A percentile compares a stretch with the other conserved stretches of the same genome.
These are phyloP conservation scores for Tenrec ecaudatus DNA, from an alignment of 2,113 vertebrate species.

Conservation along the genomic window DNA sequence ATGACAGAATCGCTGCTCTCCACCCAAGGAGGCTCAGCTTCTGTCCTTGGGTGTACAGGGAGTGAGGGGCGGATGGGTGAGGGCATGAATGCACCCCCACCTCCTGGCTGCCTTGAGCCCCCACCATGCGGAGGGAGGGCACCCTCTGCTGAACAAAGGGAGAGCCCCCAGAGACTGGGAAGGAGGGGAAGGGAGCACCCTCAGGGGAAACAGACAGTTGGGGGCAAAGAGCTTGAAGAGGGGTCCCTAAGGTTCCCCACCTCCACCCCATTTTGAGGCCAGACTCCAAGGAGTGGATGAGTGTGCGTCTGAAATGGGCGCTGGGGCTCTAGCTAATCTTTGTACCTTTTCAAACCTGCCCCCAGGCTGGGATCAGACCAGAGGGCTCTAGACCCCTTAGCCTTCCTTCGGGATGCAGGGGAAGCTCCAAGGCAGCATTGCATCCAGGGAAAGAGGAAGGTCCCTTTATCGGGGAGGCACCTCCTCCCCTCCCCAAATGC, in stretches of 20 bases:
- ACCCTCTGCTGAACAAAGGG: constrained; percentile 17
- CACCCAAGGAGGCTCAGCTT: not conserved
- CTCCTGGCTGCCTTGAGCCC: fast-evolving
- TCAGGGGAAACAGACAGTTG: not conserved
- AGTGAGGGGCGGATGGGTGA: not conserved
- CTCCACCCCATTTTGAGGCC: not conserved
- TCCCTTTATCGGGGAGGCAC: not conserved
- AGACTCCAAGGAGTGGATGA: not conserved
- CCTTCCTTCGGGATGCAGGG: not conserved
- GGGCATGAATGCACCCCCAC: not conserved
- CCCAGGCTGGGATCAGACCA: not conserved
- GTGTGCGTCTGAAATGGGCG: not conserved
- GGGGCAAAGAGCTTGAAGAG: not conserved
- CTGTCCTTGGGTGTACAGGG: fast-evolving
- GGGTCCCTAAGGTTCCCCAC: not conserved
- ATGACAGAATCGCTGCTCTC: too few relatives aligned
- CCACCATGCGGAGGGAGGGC: not conserved
- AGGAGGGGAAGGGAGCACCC: not conserved
- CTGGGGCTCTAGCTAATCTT: not conserved
- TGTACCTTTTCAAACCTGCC: not conserved
- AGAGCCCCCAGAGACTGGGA: not conserved
- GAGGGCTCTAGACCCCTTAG: not conserved
- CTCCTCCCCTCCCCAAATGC: not conserved
- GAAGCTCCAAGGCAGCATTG: not conserved
- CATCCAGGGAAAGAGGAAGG: not conserved